Evolutionary conservation across 2,113 vertebrate species (phyloP).

Genomic region (Xiphophorus maculatus): DNA sequence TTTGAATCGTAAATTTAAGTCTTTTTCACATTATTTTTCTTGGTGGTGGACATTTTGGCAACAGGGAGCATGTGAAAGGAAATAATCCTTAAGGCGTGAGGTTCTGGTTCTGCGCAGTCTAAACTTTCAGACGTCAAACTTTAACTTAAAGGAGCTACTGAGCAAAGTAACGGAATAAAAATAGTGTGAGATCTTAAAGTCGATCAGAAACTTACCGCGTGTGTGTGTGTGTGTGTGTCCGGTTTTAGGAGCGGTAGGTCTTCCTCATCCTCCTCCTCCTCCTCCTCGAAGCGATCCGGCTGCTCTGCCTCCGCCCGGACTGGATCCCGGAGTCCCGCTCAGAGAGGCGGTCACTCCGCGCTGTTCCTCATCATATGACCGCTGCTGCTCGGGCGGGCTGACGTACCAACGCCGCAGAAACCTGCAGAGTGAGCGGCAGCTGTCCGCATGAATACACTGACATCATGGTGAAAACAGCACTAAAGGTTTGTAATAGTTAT

Average conservation of each 20-base stretch:
- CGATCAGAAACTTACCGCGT: constrained; percentile 43
- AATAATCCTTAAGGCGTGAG: too few relatives aligned
- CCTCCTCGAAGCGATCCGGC: constrained; percentile 8
- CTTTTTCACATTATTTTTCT: neutral
- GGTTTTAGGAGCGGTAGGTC: constrained; percentile 19
- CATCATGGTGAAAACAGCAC: too few relatives aligned
- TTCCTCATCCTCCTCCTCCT: constrained; percentile 25
- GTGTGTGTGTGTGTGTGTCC: constrained; percentile 11
- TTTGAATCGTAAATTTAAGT: neutral
- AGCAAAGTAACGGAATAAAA: too few relatives aligned
- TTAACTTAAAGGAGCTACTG: too few relatives aligned
- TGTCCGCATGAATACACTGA: neutral
- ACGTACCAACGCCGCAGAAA: too few relatives aligned
- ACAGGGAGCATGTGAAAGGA: too few relatives aligned
- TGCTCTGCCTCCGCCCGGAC: constrained; percentile 39
- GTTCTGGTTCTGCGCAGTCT: too few relatives aligned
- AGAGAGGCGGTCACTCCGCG: constrained; percentile 58
- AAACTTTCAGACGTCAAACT: neutral
- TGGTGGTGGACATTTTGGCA: neutral
- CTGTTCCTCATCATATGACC: constrained; percentile 31
- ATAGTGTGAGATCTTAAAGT: neutral
- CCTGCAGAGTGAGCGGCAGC: neutral
- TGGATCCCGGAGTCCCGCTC: constrained; percentile 14
- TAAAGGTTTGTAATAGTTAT: too few relatives aligned
- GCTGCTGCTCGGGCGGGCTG: neutral